Conservation (phyloP, 2,888 invertebrate genomes). For the Ceraclea dissimilis region DNA sequence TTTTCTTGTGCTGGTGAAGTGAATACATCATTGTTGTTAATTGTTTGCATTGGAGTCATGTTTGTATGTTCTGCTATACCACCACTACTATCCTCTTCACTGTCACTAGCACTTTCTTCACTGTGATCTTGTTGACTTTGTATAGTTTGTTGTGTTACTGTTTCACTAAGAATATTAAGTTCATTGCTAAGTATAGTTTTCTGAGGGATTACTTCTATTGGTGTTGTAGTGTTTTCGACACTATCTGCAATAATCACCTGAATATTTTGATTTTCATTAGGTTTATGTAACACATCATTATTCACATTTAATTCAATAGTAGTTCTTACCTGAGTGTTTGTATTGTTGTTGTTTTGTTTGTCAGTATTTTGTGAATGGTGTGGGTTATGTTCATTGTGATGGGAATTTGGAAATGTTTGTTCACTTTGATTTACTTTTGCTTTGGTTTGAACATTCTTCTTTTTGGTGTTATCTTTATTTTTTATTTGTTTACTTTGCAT, state of each 20-base stretch:
- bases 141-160: not conserved
- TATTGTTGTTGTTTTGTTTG: slow-evolving; percentile 4
- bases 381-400: too few relatives aligned
- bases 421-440: not conserved
- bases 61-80: too few relatives aligned
- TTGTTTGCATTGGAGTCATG: too few relatives aligned
- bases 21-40: too few relatives aligned
- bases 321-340: slow-evolving; percentile 12
- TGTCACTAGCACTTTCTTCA: too few relatives aligned
- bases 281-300: slow-evolving; percentile 4
- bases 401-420: too few relatives aligned
- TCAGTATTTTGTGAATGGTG: too few relatives aligned
- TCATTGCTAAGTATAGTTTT: not conserved
- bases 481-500: not conserved
- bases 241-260: slow-evolving; percentile 14
- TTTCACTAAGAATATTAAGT: not conserved
- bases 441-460: not conserved
- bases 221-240: not conserved
- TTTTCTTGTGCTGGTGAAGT: too few relatives aligned
- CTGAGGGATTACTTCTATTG: not conserved
- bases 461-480: not conserved
- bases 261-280: slow-evolving; percentile 14
- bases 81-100: too few relatives aligned
- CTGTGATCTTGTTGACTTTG: not conserved
- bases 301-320: slow-evolving; percentile 8